Conservation (phyloP, 2,113 vertebrate species). For the Aldabrachelys gigantea region DNA sequence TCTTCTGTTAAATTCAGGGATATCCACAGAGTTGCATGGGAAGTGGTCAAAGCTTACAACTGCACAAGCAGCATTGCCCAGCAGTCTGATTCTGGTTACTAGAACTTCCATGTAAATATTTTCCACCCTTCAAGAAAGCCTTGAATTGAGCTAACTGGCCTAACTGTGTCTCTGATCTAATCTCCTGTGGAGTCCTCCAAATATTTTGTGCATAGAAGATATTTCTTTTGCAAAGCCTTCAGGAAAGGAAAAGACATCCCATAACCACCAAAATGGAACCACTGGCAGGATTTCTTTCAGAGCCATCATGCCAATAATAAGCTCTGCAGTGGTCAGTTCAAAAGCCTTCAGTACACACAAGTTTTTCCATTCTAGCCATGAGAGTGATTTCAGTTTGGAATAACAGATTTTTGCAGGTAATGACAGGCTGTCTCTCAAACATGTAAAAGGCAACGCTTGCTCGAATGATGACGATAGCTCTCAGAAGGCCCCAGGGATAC, state of each 20-base stretch:
- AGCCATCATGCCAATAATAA: neutral
- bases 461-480: neutral
- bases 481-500: neutral
- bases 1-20: neutral
- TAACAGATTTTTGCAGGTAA: neutral
- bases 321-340: neutral
- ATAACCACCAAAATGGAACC: neutral
- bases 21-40: neutral
- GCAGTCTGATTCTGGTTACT: neutral
- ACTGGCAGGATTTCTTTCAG: fast-evolving
- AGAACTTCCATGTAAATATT: neutral
- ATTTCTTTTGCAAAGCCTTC: neutral
- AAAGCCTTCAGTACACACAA: neutral
- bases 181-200: neutral
- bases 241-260: neutral
- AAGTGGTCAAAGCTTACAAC: neutral
- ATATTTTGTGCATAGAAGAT: neutral
- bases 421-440: neutral
- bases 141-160: neutral
- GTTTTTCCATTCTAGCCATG: neutral
- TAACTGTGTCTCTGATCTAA: neutral
- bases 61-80: neutral
- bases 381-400: neutral
- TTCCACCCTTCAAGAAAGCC: neutral
- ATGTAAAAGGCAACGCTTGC: neutral